Evolutionary conservation across 2,888 invertebrate genomes (phyloP).

Genomic region (Drosophila dives): DNA sequence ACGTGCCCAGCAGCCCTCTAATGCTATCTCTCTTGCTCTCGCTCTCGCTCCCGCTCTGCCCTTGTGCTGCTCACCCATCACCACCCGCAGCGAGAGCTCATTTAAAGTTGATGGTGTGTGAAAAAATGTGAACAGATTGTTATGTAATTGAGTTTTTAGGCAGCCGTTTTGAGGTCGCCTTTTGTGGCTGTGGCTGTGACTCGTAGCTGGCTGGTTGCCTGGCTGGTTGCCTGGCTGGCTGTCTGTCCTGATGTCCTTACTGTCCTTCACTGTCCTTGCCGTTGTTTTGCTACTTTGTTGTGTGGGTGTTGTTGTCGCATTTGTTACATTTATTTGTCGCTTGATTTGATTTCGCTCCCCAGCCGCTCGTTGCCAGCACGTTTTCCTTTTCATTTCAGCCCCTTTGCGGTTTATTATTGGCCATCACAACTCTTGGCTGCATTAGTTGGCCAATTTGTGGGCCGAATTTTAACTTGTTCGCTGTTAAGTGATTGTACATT

Average conservation of each 20-base stretch:
- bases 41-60: not conserved
- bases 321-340: constrained; percentile 79
- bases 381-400: constrained; percentile 25
- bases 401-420: constrained; percentile 60
- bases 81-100: constrained; percentile 62
- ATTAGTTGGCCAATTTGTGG: constrained; percentile 70
- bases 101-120: constrained; percentile 84
- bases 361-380: constrained; percentile 34
- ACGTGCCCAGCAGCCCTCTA: constrained; percentile 55
- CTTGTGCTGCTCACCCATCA: constrained; percentile 9
- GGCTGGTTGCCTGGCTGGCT: constrained; percentile 3
- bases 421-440: constrained; percentile 40
- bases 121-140: constrained; percentile 85
- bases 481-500: constrained; percentile 48
- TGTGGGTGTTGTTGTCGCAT: constrained; percentile 61
- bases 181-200: constrained; percentile 63
- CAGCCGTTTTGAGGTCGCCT: constrained; percentile 80
- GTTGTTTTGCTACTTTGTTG: not conserved
- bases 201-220: constrained; percentile 13
- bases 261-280: constrained; percentile 17
- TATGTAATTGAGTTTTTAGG: constrained; percentile 84
- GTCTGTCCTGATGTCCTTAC: constrained; percentile 22
- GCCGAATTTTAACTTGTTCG: constrained; percentile 33
- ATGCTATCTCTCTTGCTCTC: not conserved
- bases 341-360: constrained; percentile 70